Evolutionary conservation across 2,113 vertebrate species (phyloP), one percentile per base, ranked within the genome.

Genomic region (Sinocyclocheilus maitianheensis): DNA sequence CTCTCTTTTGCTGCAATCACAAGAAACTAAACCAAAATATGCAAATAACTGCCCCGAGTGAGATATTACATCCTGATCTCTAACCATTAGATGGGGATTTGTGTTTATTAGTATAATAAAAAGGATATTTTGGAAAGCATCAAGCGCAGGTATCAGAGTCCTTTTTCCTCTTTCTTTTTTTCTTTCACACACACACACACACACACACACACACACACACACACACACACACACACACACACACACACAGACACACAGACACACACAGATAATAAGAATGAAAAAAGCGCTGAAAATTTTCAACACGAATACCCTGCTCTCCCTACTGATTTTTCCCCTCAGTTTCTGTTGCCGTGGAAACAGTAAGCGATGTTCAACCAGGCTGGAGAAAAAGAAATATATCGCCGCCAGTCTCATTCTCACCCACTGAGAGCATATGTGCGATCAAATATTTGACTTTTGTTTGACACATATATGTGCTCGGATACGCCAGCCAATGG

Each of bases 261-360:
- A 62, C 40, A 78, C 51, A 80, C 58, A 75, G 48, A 88, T 76
- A 55, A 83, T 75, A 13, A 72, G 72, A 82, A 55, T 48, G 14
- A 81, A 80, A 84, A 81, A 78, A 86, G 71, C 46, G 58, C 58
- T 87, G 76, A 85, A 90, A 83, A 83, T 83, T 67, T 87, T 85
- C 78, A 77, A 90, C 81, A 88, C 26, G 72, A 85, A 71, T 77
- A 83, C 78, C 71, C 72, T 67, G 75, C 84, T 80, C 85, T 88
- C 85, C 84, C 87, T 85, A 81, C 83, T 86, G 86, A 79, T 83
- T 87, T 48, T 83, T 63, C 58, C 84, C 58, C 80, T 48, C 84
- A 12, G 55, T 86, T 88, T 84, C 89, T 82, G 87, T 90, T 89
- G 86, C 89, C 89, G 87, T 89, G 89, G 89, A 87, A 90, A 90